phyloP scores from a whole-genome alignment of 2,888 invertebrate genomes.

The Hypselothyrea guttata region DNA sequence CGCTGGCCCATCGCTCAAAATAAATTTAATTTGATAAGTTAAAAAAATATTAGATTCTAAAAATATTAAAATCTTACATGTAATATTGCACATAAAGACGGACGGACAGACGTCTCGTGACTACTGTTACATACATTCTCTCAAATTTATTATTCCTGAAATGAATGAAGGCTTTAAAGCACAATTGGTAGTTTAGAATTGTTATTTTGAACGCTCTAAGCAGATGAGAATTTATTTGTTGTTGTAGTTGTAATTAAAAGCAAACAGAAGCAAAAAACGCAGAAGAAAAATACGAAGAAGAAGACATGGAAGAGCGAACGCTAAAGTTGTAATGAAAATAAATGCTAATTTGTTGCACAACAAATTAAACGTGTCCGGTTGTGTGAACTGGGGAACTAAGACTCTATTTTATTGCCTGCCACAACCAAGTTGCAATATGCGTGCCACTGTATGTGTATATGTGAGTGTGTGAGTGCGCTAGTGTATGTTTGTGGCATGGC shows the following conservation, averaged over 20 bases:
- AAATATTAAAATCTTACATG: no score
- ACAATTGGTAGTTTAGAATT: no score
- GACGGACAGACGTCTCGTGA: no score
- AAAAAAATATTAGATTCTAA: no score
- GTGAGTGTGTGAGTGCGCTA: background rate
- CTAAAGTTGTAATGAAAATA: constrained; percentile 75
- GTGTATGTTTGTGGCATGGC: background rate
- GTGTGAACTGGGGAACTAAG: constrained; percentile 55
- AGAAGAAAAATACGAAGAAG: constrained; percentile 5
- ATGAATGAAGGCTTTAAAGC: background rate
- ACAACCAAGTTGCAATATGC: constrained; percentile 61
- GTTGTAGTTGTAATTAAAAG: background rate
- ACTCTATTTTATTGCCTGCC: constrained; percentile 73
- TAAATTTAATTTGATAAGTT: no score
- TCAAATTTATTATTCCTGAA: no score
- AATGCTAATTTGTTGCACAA: constrained; percentile 81
- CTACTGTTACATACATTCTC: no score
- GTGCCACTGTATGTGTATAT: background rate
- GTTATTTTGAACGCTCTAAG: no score
- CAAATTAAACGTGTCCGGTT: constrained; percentile 78
- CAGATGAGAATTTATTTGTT: no score
- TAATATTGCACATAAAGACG: no score
- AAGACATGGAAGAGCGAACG: no score
- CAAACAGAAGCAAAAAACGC: background rate
- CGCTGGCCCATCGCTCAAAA: no score